Evolutionary conservation across 1,140 invertebrate genomes (phyloP).

Genomic region (Glomeris maerens): DNA sequence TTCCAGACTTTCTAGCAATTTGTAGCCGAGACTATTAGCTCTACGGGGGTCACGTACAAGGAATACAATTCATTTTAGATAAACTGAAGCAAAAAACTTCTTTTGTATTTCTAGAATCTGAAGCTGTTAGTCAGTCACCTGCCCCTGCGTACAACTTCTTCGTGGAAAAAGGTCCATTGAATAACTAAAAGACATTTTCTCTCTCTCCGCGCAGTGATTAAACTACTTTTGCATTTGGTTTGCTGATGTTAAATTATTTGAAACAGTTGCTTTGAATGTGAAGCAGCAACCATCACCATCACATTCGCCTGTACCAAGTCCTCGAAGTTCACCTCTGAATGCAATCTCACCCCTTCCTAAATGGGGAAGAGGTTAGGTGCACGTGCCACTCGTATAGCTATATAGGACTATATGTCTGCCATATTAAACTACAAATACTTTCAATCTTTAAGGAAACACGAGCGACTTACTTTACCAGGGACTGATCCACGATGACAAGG

Average conservation of each 20-base stretch:
- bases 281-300: constrained; percentile 38
- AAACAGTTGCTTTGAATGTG: constrained; percentile 39
- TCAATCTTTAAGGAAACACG: constrained; percentile 36
- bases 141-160: constrained; percentile 33
- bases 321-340: constrained; percentile 30
- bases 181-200: neutral
- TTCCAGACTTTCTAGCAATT: too few relatives aligned
- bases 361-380: constrained; percentile 39
- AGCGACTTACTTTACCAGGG: constrained; percentile 41
- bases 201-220: neutral
- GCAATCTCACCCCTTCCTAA: constrained; percentile 39
- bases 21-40: too few relatives aligned
- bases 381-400: neutral
- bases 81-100: too few relatives aligned
- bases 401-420: neutral
- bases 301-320: constrained; percentile 16
- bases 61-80: too few relatives aligned
- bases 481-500: constrained; percentile 34
- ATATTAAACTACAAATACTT: neutral
- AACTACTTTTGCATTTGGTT: neutral
- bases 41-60: too few relatives aligned
- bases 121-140: too few relatives aligned
- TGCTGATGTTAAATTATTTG: constrained; percentile 20
- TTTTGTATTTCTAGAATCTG: too few relatives aligned
- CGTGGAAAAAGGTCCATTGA: constrained; percentile 30